Percentiles rank a stretch among this genome's conserved stretches.
phyloP scores from a whole-genome alignment of 1,140 invertebrate species.

The Drosophila nannoptera region DNA sequence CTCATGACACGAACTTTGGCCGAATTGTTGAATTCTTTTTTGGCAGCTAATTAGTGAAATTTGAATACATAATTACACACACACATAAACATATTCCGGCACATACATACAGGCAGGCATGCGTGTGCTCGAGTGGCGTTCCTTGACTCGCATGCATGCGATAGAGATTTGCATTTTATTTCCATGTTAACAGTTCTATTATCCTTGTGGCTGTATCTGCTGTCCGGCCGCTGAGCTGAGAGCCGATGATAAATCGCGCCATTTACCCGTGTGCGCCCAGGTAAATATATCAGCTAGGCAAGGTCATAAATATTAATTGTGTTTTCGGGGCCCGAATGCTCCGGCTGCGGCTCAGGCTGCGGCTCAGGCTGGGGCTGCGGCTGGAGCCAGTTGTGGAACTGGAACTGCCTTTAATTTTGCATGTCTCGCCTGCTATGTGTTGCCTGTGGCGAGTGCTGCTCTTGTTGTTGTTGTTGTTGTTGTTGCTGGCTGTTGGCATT shows the following conservation, averaged over 20 bases:
- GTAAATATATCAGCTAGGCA: conserved; percentile 74
- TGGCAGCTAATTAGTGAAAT: conserved; percentile 72
- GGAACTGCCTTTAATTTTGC: conserved; percentile 48
- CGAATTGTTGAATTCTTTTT: conserved; percentile 45
- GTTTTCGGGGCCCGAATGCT: conserved; percentile 35
- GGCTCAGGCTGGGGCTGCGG: conserved; percentile 10
- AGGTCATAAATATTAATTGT: conserved; percentile 78
- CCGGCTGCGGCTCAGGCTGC: conserved; percentile 1
- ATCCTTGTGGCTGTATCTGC: conserved; percentile 69
- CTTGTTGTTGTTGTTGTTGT: conserved; percentile 29
- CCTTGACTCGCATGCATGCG: conserved; percentile 3
- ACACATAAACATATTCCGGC: background rate
- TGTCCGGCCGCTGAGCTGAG: conserved; percentile 11
- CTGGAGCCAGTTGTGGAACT: conserved; percentile 35
- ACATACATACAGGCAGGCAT: background rate
- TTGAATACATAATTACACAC: conserved; percentile 61
- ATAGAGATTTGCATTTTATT: conserved; percentile 65
- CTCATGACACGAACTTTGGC: conserved; percentile 51
- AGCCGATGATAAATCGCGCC: conserved; percentile 69
- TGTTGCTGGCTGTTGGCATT: conserved; percentile 62
- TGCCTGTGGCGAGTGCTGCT: conserved; percentile 59
- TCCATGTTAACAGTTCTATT: conserved; percentile 76
- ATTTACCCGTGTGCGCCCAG: conserved; percentile 75
- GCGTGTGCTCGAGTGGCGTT: conserved; percentile 1
- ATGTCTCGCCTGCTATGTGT: conserved; percentile 50